These are phyloP conservation scores for Zaprionus capensis DNA, from an alignment of 1,140 invertebrate genomes.

Conservation along the genomic window DNA sequence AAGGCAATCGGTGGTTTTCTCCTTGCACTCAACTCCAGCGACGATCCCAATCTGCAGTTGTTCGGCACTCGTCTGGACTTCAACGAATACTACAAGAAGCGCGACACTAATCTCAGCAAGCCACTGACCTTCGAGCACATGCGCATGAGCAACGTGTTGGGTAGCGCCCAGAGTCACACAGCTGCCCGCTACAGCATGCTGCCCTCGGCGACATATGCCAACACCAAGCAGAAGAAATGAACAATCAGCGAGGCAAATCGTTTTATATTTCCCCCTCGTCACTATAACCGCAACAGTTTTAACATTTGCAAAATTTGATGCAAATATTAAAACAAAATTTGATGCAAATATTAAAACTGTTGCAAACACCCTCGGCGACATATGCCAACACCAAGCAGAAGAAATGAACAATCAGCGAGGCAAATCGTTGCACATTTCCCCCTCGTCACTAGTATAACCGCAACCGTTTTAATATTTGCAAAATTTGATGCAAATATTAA, in stretches of 20 bases:
- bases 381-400: too few species aligned
- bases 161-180: conserved; percentile 6
- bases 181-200: conserved; percentile 25
- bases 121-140: conserved; percentile 91
- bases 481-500: too few species aligned
- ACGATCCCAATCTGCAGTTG: conserved; percentile 89
- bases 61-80: conserved; percentile 96
- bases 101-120: conserved; percentile 89
- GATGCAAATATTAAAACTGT: too few species aligned
- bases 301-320: too few species aligned
- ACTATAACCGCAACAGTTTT: neutral
- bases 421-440: too few species aligned
- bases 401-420: too few species aligned
- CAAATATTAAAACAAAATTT: too few species aligned
- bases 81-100: conserved; percentile 94
- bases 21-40: conserved; percentile 83
- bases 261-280: too few species aligned
- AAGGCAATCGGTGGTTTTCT: conserved; percentile 85
- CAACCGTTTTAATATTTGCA: too few species aligned
- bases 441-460: too few species aligned
- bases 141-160: conserved; percentile 85
- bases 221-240: neutral
- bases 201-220: neutral
- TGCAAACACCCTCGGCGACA: too few species aligned
- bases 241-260: neutral